Percentiles rank a stretch among this genome's conserved stretches.
Conservation (phyloP, 64 coral and sea anemone species). For the Pachyseris speciosa region DNA sequence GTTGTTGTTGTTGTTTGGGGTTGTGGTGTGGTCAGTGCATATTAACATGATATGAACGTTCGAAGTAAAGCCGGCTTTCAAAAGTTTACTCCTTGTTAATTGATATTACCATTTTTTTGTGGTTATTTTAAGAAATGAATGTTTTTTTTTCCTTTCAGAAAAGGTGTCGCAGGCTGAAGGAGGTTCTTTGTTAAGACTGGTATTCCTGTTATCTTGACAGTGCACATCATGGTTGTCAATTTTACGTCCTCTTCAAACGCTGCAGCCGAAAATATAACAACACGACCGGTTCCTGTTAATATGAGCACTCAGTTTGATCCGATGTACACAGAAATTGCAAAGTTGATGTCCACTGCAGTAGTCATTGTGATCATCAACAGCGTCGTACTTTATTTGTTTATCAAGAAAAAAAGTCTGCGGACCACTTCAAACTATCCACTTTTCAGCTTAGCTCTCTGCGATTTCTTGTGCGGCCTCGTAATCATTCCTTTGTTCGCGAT, state of each 20-base stretch:
- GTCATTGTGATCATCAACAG: slow-evolving; percentile 13
- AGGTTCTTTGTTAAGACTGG: too few species aligned
- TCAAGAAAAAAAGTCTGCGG: neutral
- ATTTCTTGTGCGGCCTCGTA: neutral
- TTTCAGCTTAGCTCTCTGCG: slow-evolving; percentile 21
- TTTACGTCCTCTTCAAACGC: neutral
- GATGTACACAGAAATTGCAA: neutral
- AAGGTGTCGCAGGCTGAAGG: too few species aligned
- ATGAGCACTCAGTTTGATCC: neutral
- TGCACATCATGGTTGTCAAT: neutral
- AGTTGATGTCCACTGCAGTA: slow-evolving; percentile 1
- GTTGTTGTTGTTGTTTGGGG: too few species aligned
- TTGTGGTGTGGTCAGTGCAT: too few species aligned
- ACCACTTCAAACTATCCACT: slow-evolving; percentile 42
- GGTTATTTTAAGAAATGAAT: too few species aligned
- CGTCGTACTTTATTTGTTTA: slow-evolving; percentile 17
- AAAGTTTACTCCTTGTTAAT: too few species aligned
- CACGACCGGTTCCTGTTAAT: too few species aligned
- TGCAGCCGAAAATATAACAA: neutral
- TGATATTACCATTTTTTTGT: too few species aligned
- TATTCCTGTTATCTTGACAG: too few species aligned
- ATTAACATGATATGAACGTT: too few species aligned
- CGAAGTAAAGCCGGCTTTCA: too few species aligned
- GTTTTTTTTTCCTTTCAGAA: too few species aligned
- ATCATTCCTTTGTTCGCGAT: slow-evolving; percentile 19